Evolutionary conservation across 2,797 vertebrate species (phyloP).

Genomic region (Chaetophractus vellerosus): DNA sequence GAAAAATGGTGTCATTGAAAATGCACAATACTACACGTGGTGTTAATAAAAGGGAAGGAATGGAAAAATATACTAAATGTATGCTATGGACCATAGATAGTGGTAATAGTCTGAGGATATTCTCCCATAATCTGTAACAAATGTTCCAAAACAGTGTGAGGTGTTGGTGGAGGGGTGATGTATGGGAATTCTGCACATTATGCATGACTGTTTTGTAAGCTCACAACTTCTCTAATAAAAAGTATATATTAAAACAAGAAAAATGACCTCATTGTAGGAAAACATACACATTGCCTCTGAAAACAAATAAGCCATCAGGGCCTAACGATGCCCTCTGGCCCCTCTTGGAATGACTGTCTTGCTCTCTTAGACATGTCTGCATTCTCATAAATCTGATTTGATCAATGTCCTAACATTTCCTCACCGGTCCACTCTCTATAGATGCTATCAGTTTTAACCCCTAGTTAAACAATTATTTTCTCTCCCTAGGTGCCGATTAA

Average conservation of each 20-base stretch:
- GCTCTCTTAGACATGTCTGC: neutral
- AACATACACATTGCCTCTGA: neutral
- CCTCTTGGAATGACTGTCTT: neutral
- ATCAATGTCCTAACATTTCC: neutral
- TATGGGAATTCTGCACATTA: too few species aligned
- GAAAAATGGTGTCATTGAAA: constrained; percentile 22
- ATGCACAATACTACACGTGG: neutral
- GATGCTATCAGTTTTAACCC: neutral
- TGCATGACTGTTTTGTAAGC: too few species aligned
- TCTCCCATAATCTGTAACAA: too few species aligned
- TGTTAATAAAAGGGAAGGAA: too few species aligned
- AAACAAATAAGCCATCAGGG: neutral
- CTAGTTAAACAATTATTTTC: neutral
- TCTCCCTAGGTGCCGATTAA: constrained; percentile 45
- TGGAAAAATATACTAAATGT: too few species aligned
- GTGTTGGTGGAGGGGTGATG: too few species aligned
- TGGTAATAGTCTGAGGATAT: too few species aligned
- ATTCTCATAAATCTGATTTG: neutral
- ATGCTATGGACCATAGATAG: too few species aligned
- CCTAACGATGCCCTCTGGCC: neutral
- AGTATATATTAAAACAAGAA: neutral
- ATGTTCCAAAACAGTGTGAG: too few species aligned
- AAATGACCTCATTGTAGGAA: neutral
- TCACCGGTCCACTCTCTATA: neutral
- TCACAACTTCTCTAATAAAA: too few species aligned